Evolutionary conservation across 2,797 vertebrate genomes (phyloP).

Genomic region (Microcaecilia unicolor): DNA sequence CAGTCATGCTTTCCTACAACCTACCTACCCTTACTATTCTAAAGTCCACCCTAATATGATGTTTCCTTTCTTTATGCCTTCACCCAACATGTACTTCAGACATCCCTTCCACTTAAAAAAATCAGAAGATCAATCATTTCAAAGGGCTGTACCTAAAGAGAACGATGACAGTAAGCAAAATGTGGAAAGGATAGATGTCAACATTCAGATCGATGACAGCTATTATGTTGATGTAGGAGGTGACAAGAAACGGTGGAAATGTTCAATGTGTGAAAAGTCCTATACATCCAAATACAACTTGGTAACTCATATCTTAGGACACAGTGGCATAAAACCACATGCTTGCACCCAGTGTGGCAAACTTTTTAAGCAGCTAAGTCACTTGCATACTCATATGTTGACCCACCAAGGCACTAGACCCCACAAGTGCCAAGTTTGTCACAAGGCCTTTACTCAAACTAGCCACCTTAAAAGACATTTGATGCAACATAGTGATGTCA

Average conservation of each 20-base stretch:
- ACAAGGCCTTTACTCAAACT: constrained; percentile 97
- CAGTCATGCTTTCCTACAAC: constrained; percentile 64
- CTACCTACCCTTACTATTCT: constrained; percentile 63
- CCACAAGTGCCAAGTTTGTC: constrained; percentile 92
- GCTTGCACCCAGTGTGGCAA: constrained; percentile 87
- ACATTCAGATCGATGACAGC: constrained; percentile 87
- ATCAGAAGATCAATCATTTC: constrained; percentile 24
- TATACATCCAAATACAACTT: constrained; percentile 98
- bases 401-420: constrained; percentile 92
- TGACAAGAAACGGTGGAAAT: constrained; percentile 93
- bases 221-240: constrained; percentile 89
- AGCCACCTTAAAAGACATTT: constrained; percentile 97
- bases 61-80: constrained; percentile 76
- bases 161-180: constrained; percentile 47
- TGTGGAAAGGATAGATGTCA: constrained; percentile 78
- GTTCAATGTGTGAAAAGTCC: constrained; percentile 93
- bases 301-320: constrained; percentile 93
- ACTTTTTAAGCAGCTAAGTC: constrained; percentile 95
- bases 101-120: constrained; percentile 62
- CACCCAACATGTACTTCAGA: constrained; percentile 69
- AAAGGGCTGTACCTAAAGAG: constrained; percentile 18
- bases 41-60: constrained; percentile 70
- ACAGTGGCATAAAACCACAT: constrained; percentile 93
- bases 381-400: constrained; percentile 92
- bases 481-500: constrained; percentile 97